Percentiles rank a stretch among this genome's conserved stretches.
Evolutionary conservation across 2,888 invertebrate genomes (phyloP).

Genomic region (Dioctria linearis): DNA sequence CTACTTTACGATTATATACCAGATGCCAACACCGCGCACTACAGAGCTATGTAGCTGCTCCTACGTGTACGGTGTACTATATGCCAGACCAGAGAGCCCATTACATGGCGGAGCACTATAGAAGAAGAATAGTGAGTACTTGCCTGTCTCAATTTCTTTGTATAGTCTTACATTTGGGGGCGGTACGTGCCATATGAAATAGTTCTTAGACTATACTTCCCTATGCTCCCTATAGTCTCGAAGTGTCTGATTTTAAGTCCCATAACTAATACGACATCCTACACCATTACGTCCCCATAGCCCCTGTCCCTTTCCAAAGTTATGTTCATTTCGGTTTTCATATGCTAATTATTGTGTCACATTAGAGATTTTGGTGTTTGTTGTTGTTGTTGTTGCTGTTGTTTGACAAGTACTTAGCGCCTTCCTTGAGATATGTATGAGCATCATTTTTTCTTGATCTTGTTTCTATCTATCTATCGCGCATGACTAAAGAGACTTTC

Average conservation of each 20-base stretch:
- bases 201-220: not conserved
- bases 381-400: no score
- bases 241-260: slow-evolving; percentile 4
- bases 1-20: not conserved
- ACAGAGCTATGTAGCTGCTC: no score
- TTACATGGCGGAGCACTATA: not conserved
- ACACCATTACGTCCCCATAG: not conserved
- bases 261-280: slow-evolving; percentile 7
- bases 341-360: slow-evolving; percentile 32
- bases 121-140: no score
- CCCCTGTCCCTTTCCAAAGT: not conserved
- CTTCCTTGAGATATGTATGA: no score
- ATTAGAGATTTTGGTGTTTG: not conserved
- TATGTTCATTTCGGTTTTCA: slow-evolving; percentile 3
- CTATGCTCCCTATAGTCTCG: not conserved
- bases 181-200: slow-evolving; percentile 1
- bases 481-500: no score
- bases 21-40: not conserved
- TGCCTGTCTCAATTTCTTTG: slow-evolving; percentile 1
- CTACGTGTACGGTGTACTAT: not conserved
- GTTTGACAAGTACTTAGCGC: no score
- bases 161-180: not conserved
- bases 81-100: not conserved
- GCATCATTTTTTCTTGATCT: no score
- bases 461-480: no score